phyloP scores from a whole-genome alignment of 2,888 invertebrate genomes.

The Andrena bucephala region DNA sequence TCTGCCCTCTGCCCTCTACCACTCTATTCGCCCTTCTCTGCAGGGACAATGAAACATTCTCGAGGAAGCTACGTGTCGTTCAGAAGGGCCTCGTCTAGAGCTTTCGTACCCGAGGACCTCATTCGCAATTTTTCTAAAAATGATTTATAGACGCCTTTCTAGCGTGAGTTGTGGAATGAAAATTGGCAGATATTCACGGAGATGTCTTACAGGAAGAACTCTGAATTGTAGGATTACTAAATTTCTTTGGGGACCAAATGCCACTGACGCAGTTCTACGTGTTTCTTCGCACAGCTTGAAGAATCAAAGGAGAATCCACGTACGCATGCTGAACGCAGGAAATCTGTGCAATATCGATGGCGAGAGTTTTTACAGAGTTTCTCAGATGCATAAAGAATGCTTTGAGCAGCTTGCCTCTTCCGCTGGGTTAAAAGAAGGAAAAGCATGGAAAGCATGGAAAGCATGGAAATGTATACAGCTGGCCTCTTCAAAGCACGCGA shows the following conservation, averaged over 20 bases:
- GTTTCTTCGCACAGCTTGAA: too few species aligned
- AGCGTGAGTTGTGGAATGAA: too few species aligned
- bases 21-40: neutral
- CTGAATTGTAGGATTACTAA: too few species aligned
- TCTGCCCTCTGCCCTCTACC: neutral
- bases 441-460: neutral
- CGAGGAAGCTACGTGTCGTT: neutral
- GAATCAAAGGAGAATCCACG: too few species aligned
- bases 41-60: slow-evolving; percentile 34
- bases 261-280: too few species aligned
- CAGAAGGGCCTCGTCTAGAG: neutral
- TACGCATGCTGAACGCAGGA: neutral
- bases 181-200: too few species aligned
- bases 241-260: too few species aligned
- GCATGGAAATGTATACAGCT: neutral
- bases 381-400: slow-evolving; percentile 2
- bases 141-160: too few species aligned
- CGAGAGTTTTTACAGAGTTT: neutral
- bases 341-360: neutral
- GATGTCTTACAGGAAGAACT: too few species aligned
- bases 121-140: too few species aligned
- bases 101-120: too few species aligned
- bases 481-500: neutral
- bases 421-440: neutral
- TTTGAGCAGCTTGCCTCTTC: neutral